Evolutionary conservation across 92 coral and sea anemone genomes (phyloP), one percentile per base, ranked within the genome.

Genomic region (Pocillopora grandis): DNA sequence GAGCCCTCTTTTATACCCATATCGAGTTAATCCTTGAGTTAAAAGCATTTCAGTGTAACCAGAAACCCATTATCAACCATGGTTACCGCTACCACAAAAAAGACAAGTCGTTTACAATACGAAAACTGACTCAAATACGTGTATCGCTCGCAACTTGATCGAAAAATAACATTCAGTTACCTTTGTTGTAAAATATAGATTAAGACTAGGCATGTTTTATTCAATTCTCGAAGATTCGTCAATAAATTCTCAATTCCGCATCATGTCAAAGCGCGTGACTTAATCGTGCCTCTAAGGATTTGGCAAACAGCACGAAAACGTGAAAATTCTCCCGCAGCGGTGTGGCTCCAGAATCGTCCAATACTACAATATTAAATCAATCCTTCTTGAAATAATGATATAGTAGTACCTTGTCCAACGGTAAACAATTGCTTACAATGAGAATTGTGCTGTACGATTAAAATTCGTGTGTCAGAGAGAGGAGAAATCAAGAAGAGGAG

Each of bases 1-100:
- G n/a, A 36, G 15, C 36, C 19, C 36, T 69, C 48, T 64, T 18
- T 48, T 9, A 5, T 60, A 37, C 8, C 78, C 15, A 71, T 81
- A 81, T 71, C 60, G 36, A 61, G 61, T 81, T 59, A 81, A 81
- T 81, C 78, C n/a, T 58, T 20, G 35, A 3, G 61, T 16, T 16
- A 12, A 59, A 12, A 59, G 62, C 18, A 12, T 59, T 59, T 59
- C 3, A 59, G 14, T 5, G 62, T 12, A 12, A 12, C 62, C 12
- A 36, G 18, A 21, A 37, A 59, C 20, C 2, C 74, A 21, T 15
- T 12, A 5, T 17, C 14, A 27, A 59, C 16, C 14, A 16, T 16
- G 62, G 62, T 59, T 59, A 12, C 18, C 62, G 16, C 18, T 59
- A 42, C 52, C 52, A 42, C 52, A 42, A 42, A 42, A 42, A 42